Evolutionary conservation across 2,888 invertebrate genomes (phyloP), one percentile per base, ranked within the genome.

Genomic region (Agrochola lychnidis): DNA sequence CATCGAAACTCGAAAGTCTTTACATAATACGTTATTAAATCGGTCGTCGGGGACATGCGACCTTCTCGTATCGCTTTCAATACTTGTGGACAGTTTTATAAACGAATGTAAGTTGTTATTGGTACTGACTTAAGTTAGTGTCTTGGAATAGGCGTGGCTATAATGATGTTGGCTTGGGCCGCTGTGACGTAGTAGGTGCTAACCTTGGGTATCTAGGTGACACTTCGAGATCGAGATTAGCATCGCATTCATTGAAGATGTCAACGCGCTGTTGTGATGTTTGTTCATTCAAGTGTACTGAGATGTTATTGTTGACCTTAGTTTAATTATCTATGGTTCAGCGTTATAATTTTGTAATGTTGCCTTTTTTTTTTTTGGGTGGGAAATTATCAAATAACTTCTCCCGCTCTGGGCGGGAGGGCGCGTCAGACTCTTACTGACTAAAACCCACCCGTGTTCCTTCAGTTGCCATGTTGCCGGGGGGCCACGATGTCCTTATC

Each of bases 151-250:
- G 94, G 93, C 90, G 93, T 89, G 94, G 91, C 89, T 19, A 9
- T 86, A 89, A 82, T 84, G 86, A 88, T 88, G 85, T 83, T 80
- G 78, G 64, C 42, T 75, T 70, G 63, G 79, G 63, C 79, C 45
- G 66, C 67, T 75, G 71, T 88, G 84, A 84, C 88, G 87, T 78
- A 76, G 68, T 62, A 53, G 63, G 40, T 61, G 61, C 10, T 87
- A 91, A 90, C 95, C 94, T 95, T 94, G 92, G 78, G 45, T 89
- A 91, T 91, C 91, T 93, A 92, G 93, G 94, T 91, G 93, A 94
- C 92, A 93, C 81, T 75, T 68, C 62, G 69, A 73, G 59, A 66
- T 83, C 67, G 61, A 48, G 81, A 85, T 86, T 81, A 83, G 64
- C 63, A 63, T 76, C 64, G 56, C 63, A 81, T 78, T 74, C 76